Evolutionary conservation across 92 coral and sea anemone species (phyloP), one percentile per base, ranked within the genome.

Genomic region (Parazoanthus atlanticus): DNA sequence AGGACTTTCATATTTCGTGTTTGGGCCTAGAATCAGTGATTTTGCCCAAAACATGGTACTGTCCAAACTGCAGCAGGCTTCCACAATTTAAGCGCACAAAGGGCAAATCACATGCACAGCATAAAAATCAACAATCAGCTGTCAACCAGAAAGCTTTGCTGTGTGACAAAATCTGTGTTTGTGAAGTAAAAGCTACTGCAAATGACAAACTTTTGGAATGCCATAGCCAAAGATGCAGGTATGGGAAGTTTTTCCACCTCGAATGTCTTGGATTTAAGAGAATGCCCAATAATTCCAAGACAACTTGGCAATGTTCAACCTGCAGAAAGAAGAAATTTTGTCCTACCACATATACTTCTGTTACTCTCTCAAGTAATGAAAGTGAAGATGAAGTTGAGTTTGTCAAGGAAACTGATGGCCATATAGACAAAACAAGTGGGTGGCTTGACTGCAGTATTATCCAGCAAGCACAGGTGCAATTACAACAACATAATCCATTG

Each of bases 371-470:
- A 43, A 64, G 79, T 32, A 81, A 29, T 78, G 89, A 89, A 12
- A 84, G 93, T 46, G 87, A 78, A 3, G 76, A 83, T 89, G 93
- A 91, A 21, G 36, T 30, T 69, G 65, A 79, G 26, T 79, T 67
- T 32, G 47, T 67, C 66, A 77, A 76, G 58, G 83, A 54, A 19
- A 71, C 88, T 41, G 77, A 30, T 52, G 86, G 86, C 19, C 33
- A 28, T 6, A 79, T 32, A 30, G 69, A 88, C 69, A 90, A 90
- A 88, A 47, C 74, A 47, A 58, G 88, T 75, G 93, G 94, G 25
- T 92, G 94, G 92, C 90, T 92, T 28, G 92, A 90, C 49, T 86
- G 92, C 85, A 77, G 41, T 30, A 90, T 87, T 21, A 83, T 92
- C 31, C 93, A 90, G 33, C 72, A 77, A 66, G 88, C 88, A 33